These are phyloP conservation scores for Melanotus villosus DNA, from an alignment of 2,888 invertebrate species.

Conservation along the genomic window DNA sequence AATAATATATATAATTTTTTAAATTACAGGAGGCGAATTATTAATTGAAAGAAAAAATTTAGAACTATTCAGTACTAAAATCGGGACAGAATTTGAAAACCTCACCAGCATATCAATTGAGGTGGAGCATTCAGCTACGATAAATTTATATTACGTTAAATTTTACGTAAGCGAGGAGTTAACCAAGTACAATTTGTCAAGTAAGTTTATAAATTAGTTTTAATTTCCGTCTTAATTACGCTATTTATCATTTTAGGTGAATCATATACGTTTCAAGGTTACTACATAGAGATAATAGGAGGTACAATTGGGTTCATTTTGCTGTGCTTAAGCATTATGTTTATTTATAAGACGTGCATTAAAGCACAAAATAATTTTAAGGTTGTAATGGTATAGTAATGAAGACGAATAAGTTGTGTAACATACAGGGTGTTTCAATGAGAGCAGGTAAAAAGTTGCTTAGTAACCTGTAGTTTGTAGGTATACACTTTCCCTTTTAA, in stretches of 20 bases:
- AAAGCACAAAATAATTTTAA: neutral
- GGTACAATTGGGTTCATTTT: neutral
- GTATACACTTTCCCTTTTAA: too few relatives aligned
- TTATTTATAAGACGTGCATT: neutral
- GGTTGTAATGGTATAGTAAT: neutral
- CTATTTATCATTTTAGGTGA: neutral
- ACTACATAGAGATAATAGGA: constrained; percentile 10
- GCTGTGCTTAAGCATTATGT: neutral
- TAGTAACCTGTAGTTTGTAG: too few relatives aligned
- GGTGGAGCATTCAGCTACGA: neutral
- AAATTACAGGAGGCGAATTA: neutral
- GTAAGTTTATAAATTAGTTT: neutral
- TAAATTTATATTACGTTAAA: neutral
- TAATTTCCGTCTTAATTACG: neutral
- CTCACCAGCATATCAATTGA: neutral
- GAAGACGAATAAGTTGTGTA: too few relatives aligned
- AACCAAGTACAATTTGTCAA: neutral
- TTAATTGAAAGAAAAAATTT: neutral
- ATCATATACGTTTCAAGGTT: neutral
- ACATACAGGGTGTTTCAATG: too few relatives aligned
- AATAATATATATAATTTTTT: neutral
- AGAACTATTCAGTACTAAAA: neutral
- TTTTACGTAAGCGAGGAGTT: neutral
- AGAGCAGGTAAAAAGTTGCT: too few relatives aligned
- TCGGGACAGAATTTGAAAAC: neutral